phyloP scores from a whole-genome alignment of 2,113 vertebrate genomes.

The Hiodon tergisus region DNA sequence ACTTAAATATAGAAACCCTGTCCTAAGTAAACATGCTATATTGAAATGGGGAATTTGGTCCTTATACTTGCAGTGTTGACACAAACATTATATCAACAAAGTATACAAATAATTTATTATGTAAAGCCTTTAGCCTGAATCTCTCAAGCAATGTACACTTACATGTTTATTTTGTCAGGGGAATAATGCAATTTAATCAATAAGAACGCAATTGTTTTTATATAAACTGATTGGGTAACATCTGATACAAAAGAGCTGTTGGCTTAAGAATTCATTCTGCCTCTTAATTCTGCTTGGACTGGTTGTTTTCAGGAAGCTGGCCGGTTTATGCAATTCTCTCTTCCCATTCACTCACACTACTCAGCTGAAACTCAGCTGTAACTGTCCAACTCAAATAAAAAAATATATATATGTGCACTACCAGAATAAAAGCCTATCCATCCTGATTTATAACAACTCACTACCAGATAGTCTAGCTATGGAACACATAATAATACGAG shows the following conservation, averaged over 20 bases:
- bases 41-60: slow-evolving; percentile 37
- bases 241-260: not conserved
- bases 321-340: not conserved
- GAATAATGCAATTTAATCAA: not conserved
- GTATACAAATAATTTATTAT: slow-evolving; percentile 9
- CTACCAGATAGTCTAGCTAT: slow-evolving; percentile 6
- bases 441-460: slow-evolving; percentile 13
- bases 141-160: not conserved
- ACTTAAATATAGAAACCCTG: slow-evolving; percentile 26
- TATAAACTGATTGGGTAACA: not conserved
- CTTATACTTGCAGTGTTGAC: slow-evolving; percentile 27
- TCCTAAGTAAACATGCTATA: slow-evolving; percentile 25
- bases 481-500: slow-evolving; percentile 32
- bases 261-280: not conserved
- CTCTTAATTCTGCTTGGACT: not conserved
- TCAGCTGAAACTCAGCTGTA: not conserved
- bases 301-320: not conserved
- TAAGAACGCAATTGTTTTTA: not conserved
- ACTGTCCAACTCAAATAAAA: not conserved
- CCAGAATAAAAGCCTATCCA: not conserved
- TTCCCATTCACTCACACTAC: not conserved
- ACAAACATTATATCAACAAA: slow-evolving; percentile 7
- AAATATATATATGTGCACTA: not conserved
- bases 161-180: not conserved
- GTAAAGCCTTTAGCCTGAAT: not conserved